Evolutionary conservation across 1,140 invertebrate species (phyloP), one percentile per base, ranked within the genome.

Genomic region (Solenopsis fugax): DNA sequence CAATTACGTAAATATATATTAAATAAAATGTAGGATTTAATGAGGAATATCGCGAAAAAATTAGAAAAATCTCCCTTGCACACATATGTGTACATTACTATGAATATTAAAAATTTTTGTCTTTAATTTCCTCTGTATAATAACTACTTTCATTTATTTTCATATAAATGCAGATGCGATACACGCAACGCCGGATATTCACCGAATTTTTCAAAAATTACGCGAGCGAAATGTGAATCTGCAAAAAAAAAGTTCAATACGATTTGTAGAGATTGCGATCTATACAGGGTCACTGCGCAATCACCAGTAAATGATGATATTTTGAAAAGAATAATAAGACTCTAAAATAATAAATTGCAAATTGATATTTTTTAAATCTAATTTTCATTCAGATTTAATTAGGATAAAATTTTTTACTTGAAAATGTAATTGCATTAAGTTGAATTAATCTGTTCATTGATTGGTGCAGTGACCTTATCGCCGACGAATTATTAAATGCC

Each of bases 101-200:
- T 21, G n/a, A 56, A 75, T 56, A 58, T 56, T 56, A 56, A 60
- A 45, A 60, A 18, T n/a, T 60, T 34, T 41, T 13, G 9, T 41
- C 13, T 60, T 45, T 48, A 62, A 45, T 73, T 54, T 50, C n/a
- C 45, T 18, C 45, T 18, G 48, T 34, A 54, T 73, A 64, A 48
- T 62, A 34, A 62, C 5, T 18, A 13, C 21, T 77, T 29, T 16
- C 7, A 24, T 60, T 29, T 62, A 62, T 13, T 67, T 67, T 13
- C 64, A 48, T 76, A 60, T 48, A 48, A 77, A 62, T 77, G 37
- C 7, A 60, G 21, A 62, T 62, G 24, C 21, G 37, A 62, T 45
- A 21, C 24, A 24, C 2, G 21, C 10, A n/a, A 45, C 13, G 41
- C 12, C 41, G 29, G 16, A 45, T 13, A 18, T 64, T 62, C 21